Evolutionary conservation across 2,113 vertebrate species (phyloP), one percentile per base, ranked within the genome.

Genomic region (Sylvilagus bachmani): DNA sequence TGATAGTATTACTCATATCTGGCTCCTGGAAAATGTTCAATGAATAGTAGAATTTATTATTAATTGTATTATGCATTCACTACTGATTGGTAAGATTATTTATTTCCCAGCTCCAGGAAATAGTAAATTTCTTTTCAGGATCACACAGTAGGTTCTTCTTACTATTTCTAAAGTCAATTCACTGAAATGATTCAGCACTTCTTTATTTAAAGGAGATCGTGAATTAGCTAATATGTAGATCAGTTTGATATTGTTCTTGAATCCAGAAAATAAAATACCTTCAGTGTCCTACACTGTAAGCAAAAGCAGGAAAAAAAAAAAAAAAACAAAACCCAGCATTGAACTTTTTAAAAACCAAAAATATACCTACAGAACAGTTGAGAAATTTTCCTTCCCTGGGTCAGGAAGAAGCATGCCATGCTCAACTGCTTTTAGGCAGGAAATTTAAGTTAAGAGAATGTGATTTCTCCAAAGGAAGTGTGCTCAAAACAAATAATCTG

Each of bases 181-280:
- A 24, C 6, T 36, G 24, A 83, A 94, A 64, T 74, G 25, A 6
- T 87, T 83, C 5, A 29, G 49, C 21, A 70, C 79, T 62, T 81
- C 25, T 29, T 61, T 88, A 67, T 67, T 71, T 89, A 73, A 11
- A 82, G 29, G 77, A 58, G 6, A 10, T 71, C 70, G 74, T 7
- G 1, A 92, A 84, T 5, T 17, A 44, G 1, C 12, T 10, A n/a
- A 13, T 31, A 51, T 58, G 80, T 93, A 86, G 44, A 64, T 80
- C 61, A 83, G 11, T 82, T 93, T 89, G 12, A 78, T 79, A 83
- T 33, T 44, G 3, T 55, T 33, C 13, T 79, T 55, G 70, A 75
- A 27, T 86, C 13, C n/a, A 84, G 70, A 91, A 86, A 94, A 71
- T 71, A 83, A 70, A 86, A 69, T 90, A 29, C 33, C 90, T 95